Evolutionary conservation across 1,140 invertebrate species (phyloP).

Genomic region (Holotrichia oblita): DNA sequence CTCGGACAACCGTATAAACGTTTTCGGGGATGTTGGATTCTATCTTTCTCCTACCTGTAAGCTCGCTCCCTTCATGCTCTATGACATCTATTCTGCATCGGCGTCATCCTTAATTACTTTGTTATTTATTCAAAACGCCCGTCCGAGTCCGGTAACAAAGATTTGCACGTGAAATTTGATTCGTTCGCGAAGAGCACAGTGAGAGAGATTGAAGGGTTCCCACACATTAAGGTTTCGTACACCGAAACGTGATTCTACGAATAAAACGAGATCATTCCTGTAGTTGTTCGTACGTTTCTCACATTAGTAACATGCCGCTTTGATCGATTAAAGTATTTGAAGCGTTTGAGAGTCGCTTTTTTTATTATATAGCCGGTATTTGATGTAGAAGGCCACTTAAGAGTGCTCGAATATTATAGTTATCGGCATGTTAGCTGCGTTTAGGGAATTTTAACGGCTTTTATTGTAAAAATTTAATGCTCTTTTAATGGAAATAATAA

Average conservation of each 20-base stretch:
- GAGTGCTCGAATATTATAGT: background rate
- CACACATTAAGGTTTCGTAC: conserved; percentile 1
- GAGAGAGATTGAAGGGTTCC: conserved; percentile 22
- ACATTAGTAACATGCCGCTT: conserved; percentile 16
- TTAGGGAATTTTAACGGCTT: background rate
- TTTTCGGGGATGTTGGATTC: conserved; percentile 39
- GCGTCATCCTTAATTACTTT: conserved; percentile 39
- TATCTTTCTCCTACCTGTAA: background rate
- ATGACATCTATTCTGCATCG: conserved; percentile 29
- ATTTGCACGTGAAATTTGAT: conserved; percentile 34
- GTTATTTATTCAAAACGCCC: conserved; percentile 40
- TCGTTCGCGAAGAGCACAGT: conserved; percentile 3
- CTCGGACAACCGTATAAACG: conserved; percentile 50
- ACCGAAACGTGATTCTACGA: conserved; percentile 15
- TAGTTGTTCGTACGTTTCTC: background rate
- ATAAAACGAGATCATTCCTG: background rate
- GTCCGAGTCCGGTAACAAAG: conserved; percentile 29
- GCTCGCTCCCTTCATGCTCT: background rate
- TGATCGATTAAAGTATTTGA: conserved; percentile 1
- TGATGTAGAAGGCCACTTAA: conserved; percentile 11
- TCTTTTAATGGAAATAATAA: no score
- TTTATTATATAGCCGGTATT: background rate
- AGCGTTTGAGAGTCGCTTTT: background rate
- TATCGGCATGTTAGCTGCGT: background rate
- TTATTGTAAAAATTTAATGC: no score